Evolutionary conservation across 2,888 invertebrate genomes (phyloP), one percentile per base, ranked within the genome.

Genomic region (Plutella xylostella): DNA sequence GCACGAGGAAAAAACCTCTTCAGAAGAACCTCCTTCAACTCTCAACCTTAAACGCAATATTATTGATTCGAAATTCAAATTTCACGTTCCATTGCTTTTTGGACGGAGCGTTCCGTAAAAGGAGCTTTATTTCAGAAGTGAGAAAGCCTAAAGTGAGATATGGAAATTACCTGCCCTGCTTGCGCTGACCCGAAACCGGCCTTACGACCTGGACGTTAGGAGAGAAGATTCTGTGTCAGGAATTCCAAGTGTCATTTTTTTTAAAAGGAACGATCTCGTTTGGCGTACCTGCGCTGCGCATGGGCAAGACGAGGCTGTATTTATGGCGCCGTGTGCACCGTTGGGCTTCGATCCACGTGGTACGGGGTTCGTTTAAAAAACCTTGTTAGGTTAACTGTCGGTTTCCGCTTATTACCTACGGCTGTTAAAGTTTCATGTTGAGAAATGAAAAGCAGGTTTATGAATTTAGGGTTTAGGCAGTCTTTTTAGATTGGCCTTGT

Each of bases 111-210:
- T 55, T 68, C 68, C 71, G 69, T 68, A 83, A 82, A 80, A 78
- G 70, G 68, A 80, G 67, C 80, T 78, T 75, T 83, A 82, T 83
- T 76, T 71, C 75, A 76, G 72, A 75, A 74, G 74, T 70, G 74
- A 74, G 76, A 83, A 78, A 79, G 79, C 67, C 61, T 65, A 80
- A 78, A 82, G 74, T 80, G 73, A 79, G 72, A 75, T 78, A 80
- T 76, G 78, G 72, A 68, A 70, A 71, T 71, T 57, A 58, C 59
- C 55, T 57, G 58, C 60, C 59, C 55, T 25, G 22, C 25, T 22
- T n/a, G 7, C 25, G 2, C n/a, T n/a, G 7, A 18, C 15, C 17
- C 22, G n/a, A 34, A 39, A 7, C 11, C 3, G 11, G 17, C 25
- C 25, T 12, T 39, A 39, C 17, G 14, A 9, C 11, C 12, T 14